Conservation (phyloP, 1,140 invertebrate genomes). For the Micrasema minimum region DNA sequence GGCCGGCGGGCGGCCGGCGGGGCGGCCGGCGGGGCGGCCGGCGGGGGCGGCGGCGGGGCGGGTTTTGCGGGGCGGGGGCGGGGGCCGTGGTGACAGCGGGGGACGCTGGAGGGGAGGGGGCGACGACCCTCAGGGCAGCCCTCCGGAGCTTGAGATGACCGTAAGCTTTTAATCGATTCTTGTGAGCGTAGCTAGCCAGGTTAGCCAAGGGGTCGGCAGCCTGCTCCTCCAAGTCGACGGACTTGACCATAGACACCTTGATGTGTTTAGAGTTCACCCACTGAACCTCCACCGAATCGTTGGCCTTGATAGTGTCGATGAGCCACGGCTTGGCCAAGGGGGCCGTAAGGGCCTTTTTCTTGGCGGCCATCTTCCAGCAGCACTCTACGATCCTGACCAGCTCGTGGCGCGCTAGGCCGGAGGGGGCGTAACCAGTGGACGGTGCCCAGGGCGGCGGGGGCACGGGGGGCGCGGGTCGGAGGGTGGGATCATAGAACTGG, state of each 20-base stretch:
- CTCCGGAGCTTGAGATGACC: constrained; percentile 15
- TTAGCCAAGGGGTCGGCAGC: not conserved
- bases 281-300: constrained; percentile 7
- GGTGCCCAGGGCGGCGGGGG: too few species aligned
- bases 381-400: constrained; percentile 3
- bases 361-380: constrained; percentile 10
- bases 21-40: not conserved
- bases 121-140: too few species aligned
- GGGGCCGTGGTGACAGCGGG: too few species aligned
- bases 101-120: not conserved
- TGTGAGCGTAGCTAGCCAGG: not conserved
- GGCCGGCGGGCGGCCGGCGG: not conserved
- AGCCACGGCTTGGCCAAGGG: constrained; percentile 22
- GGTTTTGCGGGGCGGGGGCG: too few species aligned
- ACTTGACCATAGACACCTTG: constrained; percentile 11
- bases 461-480: not conserved
- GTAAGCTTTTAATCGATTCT: not conserved
- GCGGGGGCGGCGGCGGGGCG: not conserved
- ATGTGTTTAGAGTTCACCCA: constrained; percentile 8
- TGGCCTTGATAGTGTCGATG: constrained; percentile 6
- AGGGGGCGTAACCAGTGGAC: not conserved
- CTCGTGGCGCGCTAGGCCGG: not conserved
- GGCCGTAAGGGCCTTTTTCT: constrained; percentile 18
- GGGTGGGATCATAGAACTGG: too few species aligned
- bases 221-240: not conserved